Evolutionary conservation across 1,140 invertebrate species (phyloP), one percentile per base, ranked within the genome.

Genomic region (Babylonia areolata): DNA sequence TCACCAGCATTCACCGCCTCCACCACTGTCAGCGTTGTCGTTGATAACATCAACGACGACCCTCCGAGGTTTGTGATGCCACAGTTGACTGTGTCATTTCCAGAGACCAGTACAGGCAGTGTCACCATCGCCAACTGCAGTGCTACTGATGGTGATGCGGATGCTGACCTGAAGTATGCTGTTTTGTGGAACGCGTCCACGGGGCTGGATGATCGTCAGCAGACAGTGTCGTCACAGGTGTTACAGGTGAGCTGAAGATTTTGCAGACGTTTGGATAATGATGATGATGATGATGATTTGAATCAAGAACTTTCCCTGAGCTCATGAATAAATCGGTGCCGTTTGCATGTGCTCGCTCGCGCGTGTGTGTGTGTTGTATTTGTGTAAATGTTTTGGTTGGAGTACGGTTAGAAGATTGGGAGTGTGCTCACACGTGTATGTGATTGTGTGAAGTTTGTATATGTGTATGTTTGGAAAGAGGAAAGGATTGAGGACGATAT

Each of bases 41-140:
- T 92, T 0, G 35, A 46, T 15, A 91, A 92, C 86, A 87, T 90
- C 35, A 92, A 92, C 80, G 89, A 92, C 81, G 87, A 90, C 46
- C 37, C 75, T 2, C 91, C 91, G 37, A 46, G 64, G 23, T 90
- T 91, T 75, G 39, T 12, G 20, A 23, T 51, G 35, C 3, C 51
- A 17, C 37, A 81, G 28, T 28, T 75, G 3, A 78, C 73, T 6
- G 31, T 85, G 31, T 3, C 64, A 2, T 42, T 77, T 31, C 40
- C 42, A 20, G 80, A 82, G 33, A 42, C 75, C 23, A 11, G 82
- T 79, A 28, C 6, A 28, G 20, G 17, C 33, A 28, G 31, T 37
- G 11, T 54, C 31, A 73, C 75, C 35, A 83, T 83, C 23, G 35
- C 31, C 28, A 23, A 83, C 37, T n/a, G 37, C 33, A 69, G 12